Evolutionary conservation across 2,797 vertebrate genomes (phyloP).

Genomic region (Chromis chromis): DNA sequence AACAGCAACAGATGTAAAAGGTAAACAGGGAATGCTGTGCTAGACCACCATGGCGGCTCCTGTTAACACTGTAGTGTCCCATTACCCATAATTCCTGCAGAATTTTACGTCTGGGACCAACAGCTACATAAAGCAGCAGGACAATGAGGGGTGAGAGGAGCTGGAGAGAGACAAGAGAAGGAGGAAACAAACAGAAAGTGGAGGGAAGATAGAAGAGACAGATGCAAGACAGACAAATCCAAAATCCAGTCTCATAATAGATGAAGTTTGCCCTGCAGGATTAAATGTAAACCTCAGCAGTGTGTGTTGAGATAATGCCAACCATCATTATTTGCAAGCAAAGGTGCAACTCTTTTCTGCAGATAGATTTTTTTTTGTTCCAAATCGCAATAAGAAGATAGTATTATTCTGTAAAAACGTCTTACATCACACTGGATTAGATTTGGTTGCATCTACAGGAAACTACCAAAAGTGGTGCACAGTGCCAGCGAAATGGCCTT

Average conservation of each 20-base stretch:
- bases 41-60: constrained; percentile 42
- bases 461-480: constrained; percentile 27
- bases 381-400: constrained; percentile 1
- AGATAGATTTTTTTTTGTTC: not conserved
- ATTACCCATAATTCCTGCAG: constrained; percentile 42
- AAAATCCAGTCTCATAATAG: constrained; percentile 17
- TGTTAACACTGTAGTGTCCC: constrained; percentile 36
- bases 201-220: constrained; percentile 1
- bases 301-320: not conserved
- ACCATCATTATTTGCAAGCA: constrained; percentile 1
- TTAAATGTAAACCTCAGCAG: constrained; percentile 14
- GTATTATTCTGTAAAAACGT: constrained; percentile 6
- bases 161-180: not conserved
- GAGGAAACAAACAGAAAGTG: not conserved
- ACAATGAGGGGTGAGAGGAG: not conserved
- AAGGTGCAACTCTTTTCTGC: not conserved
- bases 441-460: constrained; percentile 27
- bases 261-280: constrained; percentile 17
- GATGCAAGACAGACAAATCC: too few relatives aligned
- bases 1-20: constrained; percentile 21
- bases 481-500: constrained; percentile 31
- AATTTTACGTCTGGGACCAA: constrained; percentile 44
- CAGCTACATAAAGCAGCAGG: constrained; percentile 28
- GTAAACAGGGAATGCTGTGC: constrained; percentile 40
- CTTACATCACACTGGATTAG: not conserved